phyloP scores from a whole-genome alignment of 2,113 vertebrate species.

The Etheostoma spectabile region DNA sequence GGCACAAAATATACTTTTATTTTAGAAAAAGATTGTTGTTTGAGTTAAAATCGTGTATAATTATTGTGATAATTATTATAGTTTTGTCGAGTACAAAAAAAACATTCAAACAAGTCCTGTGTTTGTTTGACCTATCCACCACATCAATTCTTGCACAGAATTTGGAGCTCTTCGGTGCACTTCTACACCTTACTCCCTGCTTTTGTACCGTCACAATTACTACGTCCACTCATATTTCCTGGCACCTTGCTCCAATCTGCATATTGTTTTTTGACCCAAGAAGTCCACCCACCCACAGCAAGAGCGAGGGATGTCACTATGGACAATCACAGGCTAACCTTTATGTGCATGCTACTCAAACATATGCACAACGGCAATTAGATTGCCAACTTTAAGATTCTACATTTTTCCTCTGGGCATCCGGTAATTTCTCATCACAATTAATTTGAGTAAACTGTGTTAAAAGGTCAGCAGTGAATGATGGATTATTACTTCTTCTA shows the following conservation, averaged over 20 bases:
- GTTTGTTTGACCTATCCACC: too few species aligned
- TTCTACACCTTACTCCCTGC: too few species aligned
- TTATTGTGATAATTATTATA: too few species aligned
- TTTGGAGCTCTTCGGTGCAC: too few species aligned
- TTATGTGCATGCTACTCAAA: slow-evolving; percentile 46
- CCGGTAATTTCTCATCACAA: slow-evolving; percentile 61
- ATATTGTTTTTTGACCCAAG: background rate
- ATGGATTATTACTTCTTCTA: slow-evolving; percentile 70
- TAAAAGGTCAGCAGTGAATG: slow-evolving; percentile 76
- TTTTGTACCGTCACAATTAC: too few species aligned
- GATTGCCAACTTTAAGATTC: slow-evolving; percentile 35
- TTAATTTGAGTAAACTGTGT: slow-evolving; percentile 71
- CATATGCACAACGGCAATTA: slow-evolving; percentile 51
- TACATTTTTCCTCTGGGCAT: slow-evolving; percentile 25
- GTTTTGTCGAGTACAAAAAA: too few species aligned
- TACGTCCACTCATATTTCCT: background rate
- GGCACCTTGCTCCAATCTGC: background rate
- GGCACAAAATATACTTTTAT: too few species aligned
- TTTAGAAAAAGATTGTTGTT: too few species aligned
- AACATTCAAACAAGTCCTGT: too few species aligned
- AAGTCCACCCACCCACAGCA: background rate
- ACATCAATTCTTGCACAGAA: too few species aligned
- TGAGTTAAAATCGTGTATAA: too few species aligned
- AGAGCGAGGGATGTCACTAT: background rate
- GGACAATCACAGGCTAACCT: slow-evolving; percentile 28